These are phyloP conservation scores for Microctonus hyperodae DNA, from an alignment of 2,888 invertebrate species.

Conservation along the genomic window DNA sequence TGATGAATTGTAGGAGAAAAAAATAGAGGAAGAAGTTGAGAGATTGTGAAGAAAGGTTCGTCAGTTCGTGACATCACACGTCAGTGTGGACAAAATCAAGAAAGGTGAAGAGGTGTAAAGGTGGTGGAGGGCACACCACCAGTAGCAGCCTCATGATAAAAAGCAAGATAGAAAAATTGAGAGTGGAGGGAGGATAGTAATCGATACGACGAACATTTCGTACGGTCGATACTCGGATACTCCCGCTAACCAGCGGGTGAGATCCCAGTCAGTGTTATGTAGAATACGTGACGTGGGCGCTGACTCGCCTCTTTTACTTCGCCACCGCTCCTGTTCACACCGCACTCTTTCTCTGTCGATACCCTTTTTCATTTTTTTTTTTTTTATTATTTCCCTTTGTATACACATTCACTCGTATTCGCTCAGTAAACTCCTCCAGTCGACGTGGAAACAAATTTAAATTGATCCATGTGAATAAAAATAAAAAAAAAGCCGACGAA, in stretches of 20 bases:
- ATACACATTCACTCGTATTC: background rate
- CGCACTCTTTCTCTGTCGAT: constrained; percentile 28
- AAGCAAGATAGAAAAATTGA: constrained; percentile 2
- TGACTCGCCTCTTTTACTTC: constrained; percentile 34
- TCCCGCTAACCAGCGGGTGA: constrained; percentile 35
- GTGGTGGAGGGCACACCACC: constrained; percentile 34
- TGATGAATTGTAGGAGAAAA: constrained; percentile 23
- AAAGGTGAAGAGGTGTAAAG: constrained; percentile 30
- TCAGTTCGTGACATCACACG: constrained; percentile 22
- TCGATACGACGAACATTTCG: constrained; percentile 36
- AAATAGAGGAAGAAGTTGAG: constrained; percentile 19
- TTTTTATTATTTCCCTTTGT: constrained; percentile 1
- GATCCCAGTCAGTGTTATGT: constrained; percentile 31
- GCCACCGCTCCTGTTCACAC: constrained; percentile 29
- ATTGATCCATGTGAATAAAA: constrained; percentile 9
- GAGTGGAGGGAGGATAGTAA: constrained; percentile 29
- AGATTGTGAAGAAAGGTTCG: constrained; percentile 35
- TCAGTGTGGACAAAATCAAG: constrained; percentile 29
- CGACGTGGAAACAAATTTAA: constrained; percentile 25
- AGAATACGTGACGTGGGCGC: constrained; percentile 34
- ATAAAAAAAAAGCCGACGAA: background rate
- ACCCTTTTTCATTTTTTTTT: constrained; percentile 31
- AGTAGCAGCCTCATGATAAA: constrained; percentile 25
- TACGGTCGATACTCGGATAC: constrained; percentile 38
- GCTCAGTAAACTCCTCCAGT: constrained; percentile 28